These are phyloP conservation scores for Marmota monax DNA, from an alignment of 2,113 vertebrate species.

Conservation along the genomic window DNA sequence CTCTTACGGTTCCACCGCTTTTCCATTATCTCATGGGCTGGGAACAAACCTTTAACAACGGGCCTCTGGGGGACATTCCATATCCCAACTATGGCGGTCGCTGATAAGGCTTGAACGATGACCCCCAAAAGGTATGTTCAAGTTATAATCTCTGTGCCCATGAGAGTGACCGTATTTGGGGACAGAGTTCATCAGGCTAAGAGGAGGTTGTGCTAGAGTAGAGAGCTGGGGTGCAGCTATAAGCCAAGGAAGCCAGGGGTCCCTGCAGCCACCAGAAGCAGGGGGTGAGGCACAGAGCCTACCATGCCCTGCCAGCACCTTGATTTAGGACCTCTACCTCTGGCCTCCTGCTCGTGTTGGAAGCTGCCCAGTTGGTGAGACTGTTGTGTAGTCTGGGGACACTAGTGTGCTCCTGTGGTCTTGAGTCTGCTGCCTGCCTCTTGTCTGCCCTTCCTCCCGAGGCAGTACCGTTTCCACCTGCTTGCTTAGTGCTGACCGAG, in stretches of 20 bases:
- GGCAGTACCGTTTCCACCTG: no score
- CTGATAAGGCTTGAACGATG: not conserved
- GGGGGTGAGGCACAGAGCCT: no score
- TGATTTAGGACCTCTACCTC: not conserved
- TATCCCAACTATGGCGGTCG: not conserved
- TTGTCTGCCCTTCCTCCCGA: not conserved
- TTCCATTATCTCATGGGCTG: rapidly evolving
- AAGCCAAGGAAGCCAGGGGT: not conserved
- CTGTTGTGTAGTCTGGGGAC: not conserved
- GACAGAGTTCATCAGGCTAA: not conserved
- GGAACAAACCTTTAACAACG: not conserved
- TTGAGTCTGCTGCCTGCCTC: not conserved
- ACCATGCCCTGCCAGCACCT: not conserved
- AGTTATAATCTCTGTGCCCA: not conserved
- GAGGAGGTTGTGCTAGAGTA: not conserved
- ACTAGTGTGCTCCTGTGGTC: rapidly evolving
- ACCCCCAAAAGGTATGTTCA: not conserved
- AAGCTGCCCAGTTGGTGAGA: not conserved
- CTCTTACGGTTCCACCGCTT: not conserved
- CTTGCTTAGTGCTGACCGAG: no score
- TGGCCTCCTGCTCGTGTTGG: not conserved
- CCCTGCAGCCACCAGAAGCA: not conserved
- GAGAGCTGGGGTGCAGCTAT: not conserved
- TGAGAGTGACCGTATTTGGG: not conserved
- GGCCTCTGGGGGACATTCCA: no score